Conservation (phyloP, 2,113 vertebrate species). For the Phaethornis superciliosus region DNA sequence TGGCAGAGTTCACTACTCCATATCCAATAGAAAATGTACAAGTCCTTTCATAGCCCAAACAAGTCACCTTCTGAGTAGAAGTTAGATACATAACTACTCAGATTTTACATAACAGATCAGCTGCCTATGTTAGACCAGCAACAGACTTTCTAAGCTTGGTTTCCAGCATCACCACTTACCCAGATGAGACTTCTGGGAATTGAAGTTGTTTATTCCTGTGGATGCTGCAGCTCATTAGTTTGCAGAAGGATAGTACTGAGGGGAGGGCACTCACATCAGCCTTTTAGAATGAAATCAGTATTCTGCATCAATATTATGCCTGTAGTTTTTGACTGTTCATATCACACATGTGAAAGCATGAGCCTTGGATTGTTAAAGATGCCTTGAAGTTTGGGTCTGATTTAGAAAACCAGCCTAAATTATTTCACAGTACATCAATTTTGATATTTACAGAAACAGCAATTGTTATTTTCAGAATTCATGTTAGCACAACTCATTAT, state of each 20-base stretch:
- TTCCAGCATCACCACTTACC: not conserved
- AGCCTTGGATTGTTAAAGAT: not conserved
- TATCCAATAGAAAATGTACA: not conserved
- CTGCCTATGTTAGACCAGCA: not conserved
- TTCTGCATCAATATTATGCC: not conserved
- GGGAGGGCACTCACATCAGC: not conserved
- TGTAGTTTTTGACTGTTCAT: not conserved
- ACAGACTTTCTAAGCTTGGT: not conserved
- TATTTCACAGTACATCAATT: not conserved
- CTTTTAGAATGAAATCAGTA: slow-evolving; percentile 2
- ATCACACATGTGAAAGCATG: not conserved
- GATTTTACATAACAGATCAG: not conserved
- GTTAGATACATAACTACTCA: not conserved
- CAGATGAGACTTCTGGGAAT: not conserved
- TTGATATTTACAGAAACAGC: not conserved
- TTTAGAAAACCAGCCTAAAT: not conserved
- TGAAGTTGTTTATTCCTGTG: not conserved
- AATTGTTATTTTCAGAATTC: not conserved
- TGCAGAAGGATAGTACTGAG: not conserved
- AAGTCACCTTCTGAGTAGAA: not conserved
- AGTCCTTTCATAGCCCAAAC: not conserved
- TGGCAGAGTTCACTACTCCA: not conserved
- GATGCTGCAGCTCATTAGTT: not conserved
- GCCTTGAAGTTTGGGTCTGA: not conserved
- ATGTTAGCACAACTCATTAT: not conserved